Evolutionary conservation across 2,797 vertebrate genomes (phyloP), one percentile per base, ranked within the genome.

Genomic region (Gymnodraco acuticeps): DNA sequence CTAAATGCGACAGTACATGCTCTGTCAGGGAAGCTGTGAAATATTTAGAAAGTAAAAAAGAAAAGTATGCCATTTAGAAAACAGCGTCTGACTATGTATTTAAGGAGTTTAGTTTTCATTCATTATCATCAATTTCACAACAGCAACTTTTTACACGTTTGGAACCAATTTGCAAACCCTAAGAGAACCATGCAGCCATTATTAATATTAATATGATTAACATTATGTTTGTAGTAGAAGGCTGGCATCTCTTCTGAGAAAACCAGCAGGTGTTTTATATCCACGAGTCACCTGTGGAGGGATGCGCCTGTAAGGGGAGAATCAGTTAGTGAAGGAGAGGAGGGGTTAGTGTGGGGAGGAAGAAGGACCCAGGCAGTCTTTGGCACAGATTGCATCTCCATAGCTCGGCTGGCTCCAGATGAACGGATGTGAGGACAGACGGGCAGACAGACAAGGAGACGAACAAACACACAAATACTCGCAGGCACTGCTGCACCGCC

Each of bases 341-440:
- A 81, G 70, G 63, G 41, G 89, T 95, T 94, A 95, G 93, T 92
- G 50, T 60, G 79, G 77, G 79, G 61, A 84, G 72, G 65, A 81
- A 78, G 70, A 59, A 65, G 58, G 54, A 88, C 74, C 79, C 80
- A 78, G 70, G 70, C 85, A 53, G 83, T 75, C 75, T 83, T 81
- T 84, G 86, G 85, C 86, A 88, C 45, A 83, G 74, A 82, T 69
- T 70, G 60, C 68, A 80, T 76, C 75, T 86, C 85, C 88, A 83
- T 33, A 87, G 74, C 72, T 88, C 48, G n/a, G 68, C 79, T 66
- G 78, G 65, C 77, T 91, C 78, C 86, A 86, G 78, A 80, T 80
- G 82, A 85, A 89, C 41, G 64, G 62, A 88, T 56, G 58, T 56
- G 58, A 87, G 68, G 71, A 90, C 43, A 76, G 78, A 89, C 62